Evolutionary conservation across 2,888 invertebrate genomes (phyloP).

Genomic region (Pammene fasciana): DNA sequence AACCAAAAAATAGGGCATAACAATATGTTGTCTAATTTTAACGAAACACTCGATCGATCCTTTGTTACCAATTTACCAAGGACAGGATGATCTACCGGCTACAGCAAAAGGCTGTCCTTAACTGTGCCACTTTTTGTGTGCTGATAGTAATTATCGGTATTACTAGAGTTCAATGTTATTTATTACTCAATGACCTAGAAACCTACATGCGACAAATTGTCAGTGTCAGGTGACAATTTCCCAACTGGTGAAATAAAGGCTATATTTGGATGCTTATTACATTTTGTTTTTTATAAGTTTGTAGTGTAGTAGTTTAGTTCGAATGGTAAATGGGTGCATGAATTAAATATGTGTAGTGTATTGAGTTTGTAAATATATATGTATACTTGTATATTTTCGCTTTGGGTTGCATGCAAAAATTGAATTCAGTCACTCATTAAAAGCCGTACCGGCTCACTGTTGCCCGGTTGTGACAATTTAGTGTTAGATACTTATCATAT

Average conservation of each 20-base stretch:
- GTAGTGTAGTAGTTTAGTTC: slow-evolving; percentile 41
- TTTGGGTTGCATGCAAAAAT: slow-evolving; percentile 56
- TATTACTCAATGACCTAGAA: no score
- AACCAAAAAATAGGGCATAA: no score
- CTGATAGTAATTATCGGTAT: no score
- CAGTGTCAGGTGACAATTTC: not conserved
- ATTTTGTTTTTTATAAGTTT: slow-evolving; percentile 9
- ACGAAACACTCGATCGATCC: no score
- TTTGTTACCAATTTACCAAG: no score
- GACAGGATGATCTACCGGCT: no score
- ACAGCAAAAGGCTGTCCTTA: no score
- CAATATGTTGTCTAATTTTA: no score
- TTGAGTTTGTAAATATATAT: slow-evolving; percentile 48
- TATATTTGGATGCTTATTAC: slow-evolving; percentile 15
- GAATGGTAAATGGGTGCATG: slow-evolving; percentile 52
- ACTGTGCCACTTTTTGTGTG: no score
- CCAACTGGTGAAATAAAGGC: not conserved
- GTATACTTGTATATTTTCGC: slow-evolving; percentile 48
- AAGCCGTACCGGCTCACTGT: slow-evolving; percentile 64
- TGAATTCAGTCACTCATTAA: slow-evolving; percentile 74
- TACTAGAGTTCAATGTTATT: no score
- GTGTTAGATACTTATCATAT: slow-evolving; percentile 49
- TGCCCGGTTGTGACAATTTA: slow-evolving; percentile 62
- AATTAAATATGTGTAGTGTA: slow-evolving; percentile 44
- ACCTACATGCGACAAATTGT: not conserved